Base-by-base conservation (phyloP, 2,888 invertebrate genomes). In the Lasioglossum vierecki region DNA sequence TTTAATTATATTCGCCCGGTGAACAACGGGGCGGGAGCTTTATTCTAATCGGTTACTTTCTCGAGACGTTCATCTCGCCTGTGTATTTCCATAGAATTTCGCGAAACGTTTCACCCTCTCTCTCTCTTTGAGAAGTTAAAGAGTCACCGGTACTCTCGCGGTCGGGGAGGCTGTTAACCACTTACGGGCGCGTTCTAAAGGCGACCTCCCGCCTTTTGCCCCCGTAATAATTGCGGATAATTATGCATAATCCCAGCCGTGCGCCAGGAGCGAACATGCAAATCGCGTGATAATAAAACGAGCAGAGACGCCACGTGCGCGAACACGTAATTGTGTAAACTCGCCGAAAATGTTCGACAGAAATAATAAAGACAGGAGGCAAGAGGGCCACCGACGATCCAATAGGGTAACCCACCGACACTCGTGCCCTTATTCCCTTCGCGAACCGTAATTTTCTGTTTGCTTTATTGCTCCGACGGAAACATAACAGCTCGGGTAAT, bases 231-330 rank as follows among this genome's bases (percentile, higher is more conserved):
- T 85, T 80, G 49, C 46, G 44, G 46, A 66, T 85, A 83, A 80
- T 85, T 85, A 85, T 63, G 74, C 85, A 80, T 84, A 84, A 84
- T 78, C 77, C 35, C 30, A 4, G 53, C 8, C n/a, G 66, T 8
- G 39, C 30, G 13, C 15, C 9, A 9, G 9, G 41, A 18, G 18
- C 5, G 73, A 57, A 74, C 60, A 78, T 84, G 84, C 70, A 83
- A 83, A 83, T 83, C 60, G 71, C 8, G 53, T 11, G 35, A 77
- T 83, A 84, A 77, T 77, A 83, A 77, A 84, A 74, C 74, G 49
- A 46, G 22, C 13, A 22, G 1, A 13, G 72, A 6, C 39, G 30
- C 70, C 41, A 39, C 68, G 68, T 53, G 70, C 39, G 22, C n/a
- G n/a, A 70, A 41, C 77, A 77, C 68, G 68, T 68, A 74, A 74